Evolutionary conservation across 2,113 vertebrate genomes (phyloP), one percentile per base, ranked within the genome.

Genomic region (Cyanoramphus novaezelandiae): DNA sequence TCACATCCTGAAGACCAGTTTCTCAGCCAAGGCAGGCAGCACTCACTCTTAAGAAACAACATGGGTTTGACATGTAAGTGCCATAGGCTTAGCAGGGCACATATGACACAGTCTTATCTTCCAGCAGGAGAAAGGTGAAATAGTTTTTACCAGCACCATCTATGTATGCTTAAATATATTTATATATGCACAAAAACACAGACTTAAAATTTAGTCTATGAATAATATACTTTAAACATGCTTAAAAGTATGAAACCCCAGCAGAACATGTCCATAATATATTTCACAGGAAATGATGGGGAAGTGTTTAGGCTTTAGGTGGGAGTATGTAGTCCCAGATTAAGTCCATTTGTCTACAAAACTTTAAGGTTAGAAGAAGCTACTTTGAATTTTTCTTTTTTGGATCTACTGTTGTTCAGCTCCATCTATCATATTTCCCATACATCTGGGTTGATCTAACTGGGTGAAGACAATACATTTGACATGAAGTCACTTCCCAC

Each of bases 1-100:
- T 63, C 90, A 92, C 71, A 92, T 92, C 78, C 85, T 97, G 76
- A 74, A 67, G 72, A 50, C 29, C 24, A 47, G n/a, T 44, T 76
- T 69, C 67, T 63, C 55, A 67, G 75, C 16, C 55, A 59, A 86
- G 20, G 29, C 63, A 82, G 37, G 53, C 63, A 93, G 53, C 23
- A 4, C 8, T 87, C 35, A 19, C 57, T 67, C 0, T 3, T 11
- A 44, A 44, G 17, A 95, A 91, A 72, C 12, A 68, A 5, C 8
- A 46, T 5, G 1, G 4, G 9, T 81, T 80, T 74, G 57, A 82
- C n/a, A 35, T 3, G 8, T 2, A 33, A 86, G 13, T 14, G 25
- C 7, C 10, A 35, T 1, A 81, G 23, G 21, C 33, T 86, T 84
- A 68, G 49, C 55, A 67, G 19, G 19, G 31, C 29, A 64, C 8